phyloP scores from a whole-genome alignment of 2,888 invertebrate genomes.

The Drosophila ezoana region DNA sequence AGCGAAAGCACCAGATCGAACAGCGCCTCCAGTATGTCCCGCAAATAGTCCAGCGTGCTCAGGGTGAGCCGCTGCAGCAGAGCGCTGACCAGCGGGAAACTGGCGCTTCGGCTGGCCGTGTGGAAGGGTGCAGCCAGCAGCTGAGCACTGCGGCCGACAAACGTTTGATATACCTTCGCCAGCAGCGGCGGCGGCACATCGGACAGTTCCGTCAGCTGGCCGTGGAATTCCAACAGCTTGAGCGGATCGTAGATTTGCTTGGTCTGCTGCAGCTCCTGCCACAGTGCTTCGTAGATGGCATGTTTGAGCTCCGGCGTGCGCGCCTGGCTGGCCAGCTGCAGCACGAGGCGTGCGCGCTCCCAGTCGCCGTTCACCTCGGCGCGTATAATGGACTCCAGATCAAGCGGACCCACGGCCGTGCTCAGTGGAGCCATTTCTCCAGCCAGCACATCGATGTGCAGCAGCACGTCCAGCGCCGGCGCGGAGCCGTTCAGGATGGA shows the following conservation, averaged over 20 bases:
- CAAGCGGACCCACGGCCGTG: neutral
- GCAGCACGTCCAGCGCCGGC: conserved; percentile 43
- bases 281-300: conserved; percentile 66
- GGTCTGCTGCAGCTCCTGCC: conserved; percentile 64
- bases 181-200: conserved; percentile 37
- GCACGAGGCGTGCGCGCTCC: conserved; percentile 48
- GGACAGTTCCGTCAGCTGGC: conserved; percentile 30
- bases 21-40: conserved; percentile 58
- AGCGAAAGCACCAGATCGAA: conserved; percentile 59
- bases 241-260: conserved; percentile 59
- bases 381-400: conserved; percentile 53
- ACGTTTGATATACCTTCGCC: conserved; percentile 33
- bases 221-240: conserved; percentile 56
- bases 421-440: conserved; percentile 1
- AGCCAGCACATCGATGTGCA: conserved; percentile 51
- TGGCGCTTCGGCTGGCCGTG: conserved; percentile 33
- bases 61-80: conserved; percentile 55
- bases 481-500: conserved; percentile 38
- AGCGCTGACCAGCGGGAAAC: conserved; percentile 51
- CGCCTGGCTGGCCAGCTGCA: conserved; percentile 40
- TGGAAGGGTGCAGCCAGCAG: conserved; percentile 63
- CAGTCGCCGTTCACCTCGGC: conserved; percentile 65
- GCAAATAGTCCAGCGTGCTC: conserved; percentile 47
- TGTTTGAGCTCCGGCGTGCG: conserved; percentile 54
- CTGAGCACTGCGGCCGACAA: conserved; percentile 58